Conservation (phyloP, 2,113 vertebrate species). For the Lepisosteus osseus region DNA sequence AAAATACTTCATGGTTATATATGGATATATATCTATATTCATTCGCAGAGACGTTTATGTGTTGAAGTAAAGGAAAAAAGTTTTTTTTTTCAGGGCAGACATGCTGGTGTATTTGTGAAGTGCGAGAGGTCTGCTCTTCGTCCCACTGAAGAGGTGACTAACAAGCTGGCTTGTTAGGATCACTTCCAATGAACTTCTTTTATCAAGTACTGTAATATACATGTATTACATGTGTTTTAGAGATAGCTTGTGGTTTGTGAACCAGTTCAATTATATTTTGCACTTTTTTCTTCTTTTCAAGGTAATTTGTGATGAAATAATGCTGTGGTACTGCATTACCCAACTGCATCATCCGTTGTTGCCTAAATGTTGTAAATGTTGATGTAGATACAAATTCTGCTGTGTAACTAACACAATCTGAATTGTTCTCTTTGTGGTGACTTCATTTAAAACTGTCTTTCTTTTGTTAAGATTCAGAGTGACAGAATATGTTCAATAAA, state of each 20-base stretch:
- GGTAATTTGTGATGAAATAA: not conserved
- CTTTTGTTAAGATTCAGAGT: too few species aligned
- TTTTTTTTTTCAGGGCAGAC: conserved; percentile 10
- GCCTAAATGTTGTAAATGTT: not conserved
- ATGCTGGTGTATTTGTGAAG: not conserved
- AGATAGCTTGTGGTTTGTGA: not conserved
- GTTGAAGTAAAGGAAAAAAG: not conserved
- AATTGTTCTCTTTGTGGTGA: too few species aligned
- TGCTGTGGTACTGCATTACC: not conserved
- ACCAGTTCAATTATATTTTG: conserved; percentile 7
- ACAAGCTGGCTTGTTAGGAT: conserved; percentile 56
- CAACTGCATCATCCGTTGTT: not conserved
- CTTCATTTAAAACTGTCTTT: too few species aligned
- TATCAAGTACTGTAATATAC: conserved; percentile 41
- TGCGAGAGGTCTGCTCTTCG: not conserved
- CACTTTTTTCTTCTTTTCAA: conserved; percentile 14
- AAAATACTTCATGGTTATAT: conserved; percentile 7
- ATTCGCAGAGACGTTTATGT: not conserved
- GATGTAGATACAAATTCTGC: not conserved
- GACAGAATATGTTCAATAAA: too few species aligned
- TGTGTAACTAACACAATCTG: too few species aligned
- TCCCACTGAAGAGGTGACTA: conserved; percentile 33
- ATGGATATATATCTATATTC: not conserved
- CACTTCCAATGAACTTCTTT: conserved; percentile 31
- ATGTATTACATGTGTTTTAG: conserved; percentile 4